Evolutionary conservation across 2,888 invertebrate species (phyloP), one percentile per base, ranked within the genome.

Genomic region (Hartigia nigra): DNA sequence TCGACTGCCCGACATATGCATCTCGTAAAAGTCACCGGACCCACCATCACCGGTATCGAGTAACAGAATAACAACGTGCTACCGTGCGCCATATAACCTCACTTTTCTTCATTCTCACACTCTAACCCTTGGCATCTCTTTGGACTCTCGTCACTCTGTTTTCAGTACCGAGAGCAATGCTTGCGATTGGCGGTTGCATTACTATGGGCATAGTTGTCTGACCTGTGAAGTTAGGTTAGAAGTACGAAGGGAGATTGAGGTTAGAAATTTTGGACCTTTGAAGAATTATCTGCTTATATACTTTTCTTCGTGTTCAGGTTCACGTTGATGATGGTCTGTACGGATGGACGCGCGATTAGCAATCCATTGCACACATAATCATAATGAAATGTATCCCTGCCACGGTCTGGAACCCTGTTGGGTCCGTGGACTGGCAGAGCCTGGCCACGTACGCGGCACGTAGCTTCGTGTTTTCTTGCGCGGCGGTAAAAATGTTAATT

Each of bases 401-500:
- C 81, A 80, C 79, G 79, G 80, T 82, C 78, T 81, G 83, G 82
- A 82, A 81, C 84, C 82, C 82, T 82, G 83, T 82, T 82, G 83
- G 80, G 82, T 77, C 69, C 77, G 31, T 23, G 32, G 31, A 12
- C 32, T 32, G 72, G 72, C 31, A 34, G 86, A 74, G 77, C 79
- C 81, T 81, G 11, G 70, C 78, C 81, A 74, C 79, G 82, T 84
- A 83, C 82, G 82, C 82, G 82, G 83, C 84, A 83, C 82, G 83
- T 85, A 81, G 82, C 84, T 86, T 83, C 88, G 85, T 89, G 88
- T 89, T 88, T 89, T 90, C 88, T 89, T 86, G 87, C 83, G 82
- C 86, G 90, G 84, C 89, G 87, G 88, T 87, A 90, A 90, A 90
- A 91, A 89, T 91, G 88, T 90, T 90, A 91, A 91, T 91, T 90